A percentile compares a stretch with the other conserved stretches of the same genome.
Conservation (phyloP, 2,888 invertebrate species). For the Criorhina ranunculi region DNA sequence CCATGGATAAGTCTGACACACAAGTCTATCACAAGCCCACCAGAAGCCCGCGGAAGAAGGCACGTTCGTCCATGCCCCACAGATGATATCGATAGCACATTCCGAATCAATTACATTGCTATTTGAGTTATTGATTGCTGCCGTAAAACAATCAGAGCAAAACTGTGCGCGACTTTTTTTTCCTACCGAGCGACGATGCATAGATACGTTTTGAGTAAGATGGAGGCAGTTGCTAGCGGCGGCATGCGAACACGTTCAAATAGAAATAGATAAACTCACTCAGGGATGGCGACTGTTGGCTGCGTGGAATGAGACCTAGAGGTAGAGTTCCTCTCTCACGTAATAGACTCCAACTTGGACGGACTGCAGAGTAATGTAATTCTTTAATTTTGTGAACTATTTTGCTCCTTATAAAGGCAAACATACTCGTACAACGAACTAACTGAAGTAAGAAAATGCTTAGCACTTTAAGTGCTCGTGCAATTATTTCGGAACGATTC, state of each 20-base stretch:
- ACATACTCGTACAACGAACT: conserved; percentile 16
- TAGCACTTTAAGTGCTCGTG: conserved; percentile 52
- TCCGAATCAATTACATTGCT: conserved; percentile 73
- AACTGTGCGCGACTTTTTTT: conserved; percentile 21
- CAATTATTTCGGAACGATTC: conserved; percentile 38
- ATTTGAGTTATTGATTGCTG: conserved; percentile 76
- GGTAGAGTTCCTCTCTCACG: conserved; percentile 22
- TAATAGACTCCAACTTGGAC: conserved; percentile 52
- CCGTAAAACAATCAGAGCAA: conserved; percentile 74
- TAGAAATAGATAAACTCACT: conserved; percentile 49
- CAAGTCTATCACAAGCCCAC: conserved; percentile 62
- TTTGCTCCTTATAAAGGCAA: conserved; percentile 51
- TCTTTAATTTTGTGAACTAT: conserved; percentile 58
- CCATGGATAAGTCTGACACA: conserved; percentile 31
- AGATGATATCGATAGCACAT: conserved; percentile 62
- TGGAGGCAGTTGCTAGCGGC: background rate
- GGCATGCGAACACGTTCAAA: conserved; percentile 51
- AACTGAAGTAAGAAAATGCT: conserved; percentile 33
- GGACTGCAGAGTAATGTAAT: conserved; percentile 23
- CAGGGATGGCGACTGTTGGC: conserved; percentile 27
- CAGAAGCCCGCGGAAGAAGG: conserved; percentile 30
- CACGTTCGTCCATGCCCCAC: conserved; percentile 43
- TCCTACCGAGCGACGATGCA: background rate
- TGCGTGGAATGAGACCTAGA: conserved; percentile 11
- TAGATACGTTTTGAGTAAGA: conserved; percentile 20